phyloP scores from a whole-genome alignment of 2,113 vertebrate genomes.

The Acrocephalus arundinaceus region DNA sequence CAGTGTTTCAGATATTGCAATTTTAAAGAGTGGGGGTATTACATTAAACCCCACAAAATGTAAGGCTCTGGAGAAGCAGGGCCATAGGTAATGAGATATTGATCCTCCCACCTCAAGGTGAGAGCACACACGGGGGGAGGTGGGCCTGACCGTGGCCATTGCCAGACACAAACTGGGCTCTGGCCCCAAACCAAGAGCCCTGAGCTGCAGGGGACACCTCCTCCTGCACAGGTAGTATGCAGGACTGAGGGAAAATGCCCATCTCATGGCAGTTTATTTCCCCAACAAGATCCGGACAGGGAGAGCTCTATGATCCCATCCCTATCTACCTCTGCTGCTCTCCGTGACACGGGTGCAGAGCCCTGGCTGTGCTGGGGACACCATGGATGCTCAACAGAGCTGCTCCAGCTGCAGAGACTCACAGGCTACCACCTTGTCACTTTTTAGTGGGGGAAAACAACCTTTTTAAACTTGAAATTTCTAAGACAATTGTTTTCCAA shows the following conservation, averaged over 20 bases:
- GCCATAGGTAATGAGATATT: neutral
- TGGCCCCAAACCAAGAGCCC: neutral
- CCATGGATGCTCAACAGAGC: rapidly evolving
- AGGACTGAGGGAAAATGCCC: neutral
- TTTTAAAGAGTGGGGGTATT: neutral
- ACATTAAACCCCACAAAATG: constrained; percentile 7
- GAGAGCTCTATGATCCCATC: neutral
- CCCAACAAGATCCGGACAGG: rapidly evolving
- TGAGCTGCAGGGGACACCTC: neutral
- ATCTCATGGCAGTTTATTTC: rapidly evolving
- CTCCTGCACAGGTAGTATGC: rapidly evolving
- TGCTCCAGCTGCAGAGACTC: neutral
- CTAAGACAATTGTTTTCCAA: neutral
- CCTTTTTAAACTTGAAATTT: neutral
- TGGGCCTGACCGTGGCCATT: rapidly evolving
- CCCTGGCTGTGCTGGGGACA: neutral
- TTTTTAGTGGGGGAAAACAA: rapidly evolving
- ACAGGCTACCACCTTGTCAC: too few species aligned
- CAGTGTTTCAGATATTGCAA: neutral
- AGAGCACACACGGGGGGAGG: neutral
- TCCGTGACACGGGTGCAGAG: rapidly evolving
- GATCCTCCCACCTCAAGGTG: neutral
- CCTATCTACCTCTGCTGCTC: neutral
- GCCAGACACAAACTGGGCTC: neutral
- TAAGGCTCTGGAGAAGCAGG: neutral